Percentiles rank a stretch among this genome's conserved stretches.
phyloP scores from a whole-genome alignment of 2,888 invertebrate species.

The Cosmorhoe ocellata region DNA sequence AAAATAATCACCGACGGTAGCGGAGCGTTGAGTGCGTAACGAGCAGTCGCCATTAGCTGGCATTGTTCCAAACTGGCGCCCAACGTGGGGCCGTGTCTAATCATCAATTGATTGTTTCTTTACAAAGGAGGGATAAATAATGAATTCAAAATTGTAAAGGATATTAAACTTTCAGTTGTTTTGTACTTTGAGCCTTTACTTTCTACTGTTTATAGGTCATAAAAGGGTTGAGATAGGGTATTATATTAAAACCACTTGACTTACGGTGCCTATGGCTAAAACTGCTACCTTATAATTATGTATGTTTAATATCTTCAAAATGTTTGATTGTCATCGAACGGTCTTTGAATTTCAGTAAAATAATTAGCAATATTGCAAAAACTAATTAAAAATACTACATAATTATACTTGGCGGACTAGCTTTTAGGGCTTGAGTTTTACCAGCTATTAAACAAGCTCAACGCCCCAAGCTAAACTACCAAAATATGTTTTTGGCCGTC shows the following conservation, averaged over 20 bases:
- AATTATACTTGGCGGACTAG: too few species aligned
- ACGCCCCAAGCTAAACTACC: slow-evolving; percentile 29
- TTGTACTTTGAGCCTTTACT: background rate
- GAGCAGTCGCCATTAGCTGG: slow-evolving; percentile 63
- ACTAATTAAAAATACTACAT: too few species aligned
- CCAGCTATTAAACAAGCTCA: slow-evolving; percentile 6
- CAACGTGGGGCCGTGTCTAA: slow-evolving; percentile 49
- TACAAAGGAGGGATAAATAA: slow-evolving; percentile 20
- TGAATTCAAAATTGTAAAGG: slow-evolving; percentile 10
- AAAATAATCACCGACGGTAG: slow-evolving; percentile 23
- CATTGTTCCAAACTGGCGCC: slow-evolving; percentile 64
- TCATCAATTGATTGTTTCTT: slow-evolving; percentile 27
- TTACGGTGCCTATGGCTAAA: too few species aligned
- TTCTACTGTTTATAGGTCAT: background rate
- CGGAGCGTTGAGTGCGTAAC: slow-evolving; percentile 52
- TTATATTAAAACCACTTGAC: too few species aligned
- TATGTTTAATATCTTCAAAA: too few species aligned
- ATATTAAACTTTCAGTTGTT: slow-evolving; percentile 13
- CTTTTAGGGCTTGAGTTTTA: background rate
- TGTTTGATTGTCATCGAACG: too few species aligned
- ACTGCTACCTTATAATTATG: too few species aligned
- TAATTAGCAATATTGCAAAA: too few species aligned
- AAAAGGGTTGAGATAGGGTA: background rate
- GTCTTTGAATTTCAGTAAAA: too few species aligned
- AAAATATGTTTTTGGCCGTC: slow-evolving; percentile 37